Evolutionary conservation across 2,888 invertebrate species (phyloP).

Genomic region (Graphium colonna): DNA sequence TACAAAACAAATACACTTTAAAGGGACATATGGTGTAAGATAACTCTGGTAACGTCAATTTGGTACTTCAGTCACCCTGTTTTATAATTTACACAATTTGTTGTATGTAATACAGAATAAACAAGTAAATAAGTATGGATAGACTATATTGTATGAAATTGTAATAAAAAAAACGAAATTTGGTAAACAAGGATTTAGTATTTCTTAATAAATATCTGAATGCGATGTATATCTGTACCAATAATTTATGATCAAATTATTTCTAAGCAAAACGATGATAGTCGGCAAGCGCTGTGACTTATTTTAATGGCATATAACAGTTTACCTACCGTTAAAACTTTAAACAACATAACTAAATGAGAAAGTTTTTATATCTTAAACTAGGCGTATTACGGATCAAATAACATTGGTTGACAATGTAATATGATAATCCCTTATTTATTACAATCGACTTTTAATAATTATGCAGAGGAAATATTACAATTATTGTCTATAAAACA

Average conservation of each 20-base stretch:
- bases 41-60: constrained; percentile 39
- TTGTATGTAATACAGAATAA: too few species aligned
- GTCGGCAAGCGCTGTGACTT: constrained; percentile 39
- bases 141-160: too few species aligned
- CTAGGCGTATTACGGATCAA: constrained; percentile 6
- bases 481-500: background rate
- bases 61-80: constrained; percentile 47
- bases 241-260: constrained; percentile 13
- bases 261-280: constrained; percentile 25
- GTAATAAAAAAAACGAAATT: too few species aligned
- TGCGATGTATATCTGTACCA: background rate
- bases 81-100: too few species aligned
- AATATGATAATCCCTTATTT: too few species aligned
- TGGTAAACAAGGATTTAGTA: too few species aligned
- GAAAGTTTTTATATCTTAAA: constrained; percentile 30
- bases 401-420: background rate
- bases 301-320: constrained; percentile 35
- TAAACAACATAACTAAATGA: constrained; percentile 32
- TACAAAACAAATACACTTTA: constrained; percentile 24
- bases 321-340: constrained; percentile 20
- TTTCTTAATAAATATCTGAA: background rate
- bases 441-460: background rate
- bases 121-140: too few species aligned
- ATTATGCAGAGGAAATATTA: background rate
- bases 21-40: constrained; percentile 11